Conservation (phyloP, 1,140 invertebrate genomes). For the Saccostrea echinata region DNA sequence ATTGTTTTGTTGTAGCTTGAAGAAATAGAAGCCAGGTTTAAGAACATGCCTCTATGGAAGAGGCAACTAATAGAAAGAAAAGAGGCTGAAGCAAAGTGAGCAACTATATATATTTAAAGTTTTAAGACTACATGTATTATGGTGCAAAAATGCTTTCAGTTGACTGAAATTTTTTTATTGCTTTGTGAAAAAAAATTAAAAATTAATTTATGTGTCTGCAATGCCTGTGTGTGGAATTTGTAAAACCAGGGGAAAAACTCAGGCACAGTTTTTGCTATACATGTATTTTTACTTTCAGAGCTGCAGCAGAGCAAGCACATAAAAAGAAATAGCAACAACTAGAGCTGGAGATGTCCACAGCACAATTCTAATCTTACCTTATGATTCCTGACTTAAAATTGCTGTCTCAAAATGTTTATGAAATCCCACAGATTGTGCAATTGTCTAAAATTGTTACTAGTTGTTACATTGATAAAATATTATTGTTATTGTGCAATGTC, state of each 20-base stretch:
- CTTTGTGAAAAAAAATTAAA: background rate
- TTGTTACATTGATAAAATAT: background rate
- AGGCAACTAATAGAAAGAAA: constrained; percentile 60
- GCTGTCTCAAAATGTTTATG: background rate
- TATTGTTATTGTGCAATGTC: background rate
- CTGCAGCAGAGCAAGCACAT: background rate
- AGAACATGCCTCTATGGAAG: constrained; percentile 64
- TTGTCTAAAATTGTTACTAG: background rate
- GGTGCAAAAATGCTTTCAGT: background rate
- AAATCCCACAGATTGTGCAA: background rate
- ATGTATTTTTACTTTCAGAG: background rate
- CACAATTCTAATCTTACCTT: background rate
- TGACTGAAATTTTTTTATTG: background rate
- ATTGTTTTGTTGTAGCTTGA: constrained; percentile 51
- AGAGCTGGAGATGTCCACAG: background rate
- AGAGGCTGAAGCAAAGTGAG: constrained; percentile 59
- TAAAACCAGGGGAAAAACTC: background rate
- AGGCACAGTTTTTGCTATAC: background rate
- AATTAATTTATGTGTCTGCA: background rate
- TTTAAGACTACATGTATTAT: background rate
- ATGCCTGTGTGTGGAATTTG: background rate
- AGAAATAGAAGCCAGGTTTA: constrained; percentile 59
- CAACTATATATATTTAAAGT: background rate
- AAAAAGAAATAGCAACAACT: background rate
- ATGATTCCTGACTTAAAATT: background rate